A percentile compares a stretch with the other conserved stretches of the same genome.
Evolutionary conservation across 2,113 vertebrate genomes (phyloP).

Genomic region (Hirundichthys speculiger): DNA sequence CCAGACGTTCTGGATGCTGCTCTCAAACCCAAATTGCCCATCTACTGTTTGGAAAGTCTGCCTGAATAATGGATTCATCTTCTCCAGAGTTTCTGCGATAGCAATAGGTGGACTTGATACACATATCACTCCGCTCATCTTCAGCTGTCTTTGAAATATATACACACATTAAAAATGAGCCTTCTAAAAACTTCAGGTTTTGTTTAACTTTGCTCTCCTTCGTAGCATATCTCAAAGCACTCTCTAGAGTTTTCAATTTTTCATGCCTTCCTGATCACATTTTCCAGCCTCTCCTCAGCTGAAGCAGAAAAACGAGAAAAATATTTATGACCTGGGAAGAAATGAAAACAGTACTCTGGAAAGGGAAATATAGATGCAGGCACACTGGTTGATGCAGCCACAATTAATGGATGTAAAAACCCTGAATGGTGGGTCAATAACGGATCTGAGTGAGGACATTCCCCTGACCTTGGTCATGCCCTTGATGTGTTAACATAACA

Average conservation of each 20-base stretch:
- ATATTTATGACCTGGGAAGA: constrained; percentile 33
- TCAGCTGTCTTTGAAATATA: neutral
- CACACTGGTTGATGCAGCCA: constrained; percentile 6
- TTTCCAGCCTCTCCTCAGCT: constrained; percentile 8
- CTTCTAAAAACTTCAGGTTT: constrained; percentile 4
- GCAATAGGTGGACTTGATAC: neutral
- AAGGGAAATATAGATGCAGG: constrained; percentile 3
- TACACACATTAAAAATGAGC: constrained; percentile 35
- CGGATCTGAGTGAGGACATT: constrained; percentile 11
- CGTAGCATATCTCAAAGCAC: neutral
- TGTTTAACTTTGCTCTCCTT: constrained; percentile 12
- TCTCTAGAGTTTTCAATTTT: constrained; percentile 39
- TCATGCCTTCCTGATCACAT: constrained; percentile 8
- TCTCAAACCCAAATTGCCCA: constrained; percentile 28
- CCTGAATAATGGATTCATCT: constrained; percentile 56
- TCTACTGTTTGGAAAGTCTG: constrained; percentile 19
- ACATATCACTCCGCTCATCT: neutral
- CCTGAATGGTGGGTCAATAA: constrained; percentile 21
- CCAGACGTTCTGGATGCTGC: constrained; percentile 34
- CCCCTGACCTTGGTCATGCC: constrained; percentile 1
- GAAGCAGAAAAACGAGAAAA: constrained; percentile 31
- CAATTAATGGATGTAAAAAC: constrained; percentile 22
- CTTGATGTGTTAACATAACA: neutral
- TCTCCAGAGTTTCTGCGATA: constrained; percentile 3
- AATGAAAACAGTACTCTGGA: constrained; percentile 20